phyloP scores from a whole-genome alignment of 2,113 vertebrate species.

The Pavo muticus region DNA sequence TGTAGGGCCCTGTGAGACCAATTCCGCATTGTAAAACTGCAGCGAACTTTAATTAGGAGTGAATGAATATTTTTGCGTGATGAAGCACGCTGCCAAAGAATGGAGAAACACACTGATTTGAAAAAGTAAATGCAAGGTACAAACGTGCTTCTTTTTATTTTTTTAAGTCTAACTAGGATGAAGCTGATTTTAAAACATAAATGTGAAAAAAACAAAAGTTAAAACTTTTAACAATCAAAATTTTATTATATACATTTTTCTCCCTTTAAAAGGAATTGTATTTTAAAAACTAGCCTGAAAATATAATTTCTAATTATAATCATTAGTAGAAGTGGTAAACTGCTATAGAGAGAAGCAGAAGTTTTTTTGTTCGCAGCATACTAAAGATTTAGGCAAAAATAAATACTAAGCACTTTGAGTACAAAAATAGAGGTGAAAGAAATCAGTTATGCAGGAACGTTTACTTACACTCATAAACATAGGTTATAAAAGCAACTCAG shows the following conservation, averaged over 20 bases:
- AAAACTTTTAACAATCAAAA: slow-evolving; percentile 46
- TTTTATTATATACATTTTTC: neutral
- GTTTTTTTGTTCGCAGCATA: neutral
- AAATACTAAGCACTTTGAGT: neutral
- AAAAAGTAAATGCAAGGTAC: slow-evolving; percentile 64
- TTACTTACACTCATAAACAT: neutral
- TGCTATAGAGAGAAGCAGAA: slow-evolving; percentile 41
- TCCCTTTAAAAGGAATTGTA: neutral
- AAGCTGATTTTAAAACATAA: slow-evolving; percentile 71
- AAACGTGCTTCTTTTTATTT: slow-evolving; percentile 52
- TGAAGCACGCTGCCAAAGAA: slow-evolving; percentile 66
- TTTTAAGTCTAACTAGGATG: slow-evolving; percentile 43
- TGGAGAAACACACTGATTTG: slow-evolving; percentile 49
- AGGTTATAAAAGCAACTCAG: neutral
- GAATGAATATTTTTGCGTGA: slow-evolving; percentile 63
- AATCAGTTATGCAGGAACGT: neutral
- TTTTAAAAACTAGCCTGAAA: neutral
- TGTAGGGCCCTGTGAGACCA: slow-evolving; percentile 53
- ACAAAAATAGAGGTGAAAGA: neutral
- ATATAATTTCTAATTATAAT: slow-evolving; percentile 51
- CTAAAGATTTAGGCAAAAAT: neutral
- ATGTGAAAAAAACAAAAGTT: slow-evolving; percentile 63
- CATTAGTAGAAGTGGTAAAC: neutral
- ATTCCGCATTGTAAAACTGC: slow-evolving; percentile 69
- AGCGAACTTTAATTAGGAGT: slow-evolving; percentile 62